Percentiles rank a stretch among this genome's conserved stretches.
These are phyloP conservation scores for Physeter macrocephalus DNA, from an alignment of 2,113 vertebrate genomes.

Conservation along the genomic window DNA sequence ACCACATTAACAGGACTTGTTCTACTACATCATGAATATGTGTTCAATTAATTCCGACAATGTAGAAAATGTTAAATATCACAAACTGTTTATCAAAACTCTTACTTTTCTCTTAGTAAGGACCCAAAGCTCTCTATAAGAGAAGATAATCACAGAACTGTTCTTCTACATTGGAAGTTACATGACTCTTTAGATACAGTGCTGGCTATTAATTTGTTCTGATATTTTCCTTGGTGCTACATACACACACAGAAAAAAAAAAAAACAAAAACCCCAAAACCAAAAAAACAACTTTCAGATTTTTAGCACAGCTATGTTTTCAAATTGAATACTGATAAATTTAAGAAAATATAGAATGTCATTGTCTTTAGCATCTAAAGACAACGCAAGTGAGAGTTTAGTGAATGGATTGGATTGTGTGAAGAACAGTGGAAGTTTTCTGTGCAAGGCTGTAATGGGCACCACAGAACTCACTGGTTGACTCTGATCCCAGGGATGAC, in stretches of 20 bases:
- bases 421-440: not conserved
- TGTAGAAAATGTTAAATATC: not conserved
- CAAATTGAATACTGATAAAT: slow-evolving; percentile 7
- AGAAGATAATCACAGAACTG: not conserved
- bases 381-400: not conserved
- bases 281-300: not conserved
- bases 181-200: not conserved
- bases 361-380: not conserved
- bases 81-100: not conserved
- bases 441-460: not conserved
- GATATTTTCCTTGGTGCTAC: not conserved
- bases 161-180: not conserved
- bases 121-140: not conserved
- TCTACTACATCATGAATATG: not conserved
- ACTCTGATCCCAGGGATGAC: not conserved
- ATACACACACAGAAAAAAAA: rapidly evolving
- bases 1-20: not conserved
- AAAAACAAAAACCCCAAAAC: not conserved
- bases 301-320: not conserved
- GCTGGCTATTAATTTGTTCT: not conserved
- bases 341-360: not conserved
- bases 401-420: not conserved
- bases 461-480: not conserved
- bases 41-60: not conserved
- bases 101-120: not conserved